Evolutionary conservation across 1,140 invertebrate genomes (phyloP), one percentile per base, ranked within the genome.

Genomic region (Colletes latitarsis): DNA sequence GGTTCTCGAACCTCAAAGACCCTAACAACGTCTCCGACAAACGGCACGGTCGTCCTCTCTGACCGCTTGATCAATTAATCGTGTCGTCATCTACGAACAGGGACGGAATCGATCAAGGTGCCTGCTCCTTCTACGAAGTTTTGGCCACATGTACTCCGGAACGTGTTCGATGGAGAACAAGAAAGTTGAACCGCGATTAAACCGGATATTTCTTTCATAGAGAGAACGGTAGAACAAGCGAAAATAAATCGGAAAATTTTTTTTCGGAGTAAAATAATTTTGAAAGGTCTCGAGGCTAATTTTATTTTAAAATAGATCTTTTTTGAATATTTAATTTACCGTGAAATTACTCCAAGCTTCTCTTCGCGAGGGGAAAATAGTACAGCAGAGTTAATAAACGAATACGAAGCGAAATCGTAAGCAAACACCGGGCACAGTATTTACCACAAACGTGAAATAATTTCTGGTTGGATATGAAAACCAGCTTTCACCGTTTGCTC

Each of bases 61-160:
- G 55, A 6, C 15, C 66, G 71, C 67, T 83, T 57, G 77, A 85
- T 84, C 83, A 75, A 85, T 85, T 85, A 85, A 85, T 84, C 83
- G 83, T 14, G n/a, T 58, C 41, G 77, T 68, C 82, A 53, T 83
- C 76, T 14, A 80, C 58, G 39, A n/a, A 12, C 57, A 30, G 46
- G 66, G 55, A 55, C 57, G 64, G 75, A 77, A 83, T 79, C 82
- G 81, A 78, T 82, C 46, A 63, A 69, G 69, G 43, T 58, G 60
- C 52, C 30, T 39, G 70, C 67, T 46, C 9, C n/a, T 14, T 53
- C 19, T 3, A 14, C 53, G 21, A 8, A 10, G 8, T 30, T 41
- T 4, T n/a, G 62, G 6, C 9, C 39, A 21, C 55, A 12, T 12
- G 15, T 14, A 0, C 0, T 3, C 8, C 0, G 3, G 12, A 30